Evolutionary conservation across 2,888 invertebrate species (phyloP).

Genomic region (Apotomis capreana): DNA sequence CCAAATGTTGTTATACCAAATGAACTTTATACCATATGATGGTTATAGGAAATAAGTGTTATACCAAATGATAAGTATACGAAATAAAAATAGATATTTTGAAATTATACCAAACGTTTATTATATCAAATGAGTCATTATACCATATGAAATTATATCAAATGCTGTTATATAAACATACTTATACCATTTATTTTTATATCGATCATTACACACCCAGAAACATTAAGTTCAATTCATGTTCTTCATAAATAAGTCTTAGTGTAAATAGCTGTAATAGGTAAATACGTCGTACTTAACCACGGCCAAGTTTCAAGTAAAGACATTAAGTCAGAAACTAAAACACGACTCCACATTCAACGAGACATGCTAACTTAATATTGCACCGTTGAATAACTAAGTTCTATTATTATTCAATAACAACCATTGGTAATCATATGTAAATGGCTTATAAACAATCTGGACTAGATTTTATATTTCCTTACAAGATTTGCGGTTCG

Average conservation of each 20-base stretch:
- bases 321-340: slow-evolving; percentile 28
- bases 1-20: no score
- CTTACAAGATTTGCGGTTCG: slow-evolving; percentile 29
- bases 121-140: no score
- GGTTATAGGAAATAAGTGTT: no score
- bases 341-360: slow-evolving; percentile 28
- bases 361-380: slow-evolving; percentile 11
- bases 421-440: slow-evolving; percentile 33
- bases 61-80: no score
- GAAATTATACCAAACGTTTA: no score
- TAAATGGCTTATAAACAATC: slow-evolving; percentile 37
- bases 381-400: slow-evolving; percentile 15
- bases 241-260: slow-evolving; percentile 10
- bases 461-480: slow-evolving; percentile 37
- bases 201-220: no score
- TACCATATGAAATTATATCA: no score
- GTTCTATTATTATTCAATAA: slow-evolving; percentile 32
- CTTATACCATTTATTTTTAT: no score
- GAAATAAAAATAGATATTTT: no score
- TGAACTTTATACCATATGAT: no score
- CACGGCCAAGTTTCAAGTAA: slow-evolving; percentile 12
- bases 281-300: slow-evolving; percentile 19
- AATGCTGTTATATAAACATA: no score
- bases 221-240: slow-evolving; percentile 22
- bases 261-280: slow-evolving; percentile 21